Evolutionary conservation across 1,140 invertebrate genomes (phyloP).

Genomic region (Macrostomum lignano): DNA sequence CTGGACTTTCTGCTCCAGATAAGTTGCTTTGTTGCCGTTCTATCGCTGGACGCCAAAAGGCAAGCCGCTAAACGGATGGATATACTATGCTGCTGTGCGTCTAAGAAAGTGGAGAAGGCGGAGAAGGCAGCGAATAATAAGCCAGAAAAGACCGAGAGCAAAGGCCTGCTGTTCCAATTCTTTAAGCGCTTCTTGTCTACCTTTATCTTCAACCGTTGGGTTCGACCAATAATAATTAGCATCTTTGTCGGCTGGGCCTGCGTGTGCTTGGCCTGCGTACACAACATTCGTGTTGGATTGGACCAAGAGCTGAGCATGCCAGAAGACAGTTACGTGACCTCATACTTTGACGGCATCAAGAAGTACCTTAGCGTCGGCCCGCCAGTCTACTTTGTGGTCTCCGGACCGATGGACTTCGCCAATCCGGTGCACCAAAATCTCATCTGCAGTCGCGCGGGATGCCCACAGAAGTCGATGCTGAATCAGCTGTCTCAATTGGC

Average conservation of each 20-base stretch:
- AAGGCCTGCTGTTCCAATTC: too few species aligned
- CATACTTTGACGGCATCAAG: slow-evolving; percentile 45
- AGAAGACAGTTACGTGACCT: slow-evolving; percentile 49
- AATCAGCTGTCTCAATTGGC: slow-evolving; percentile 52
- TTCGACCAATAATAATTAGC: slow-evolving; percentile 8
- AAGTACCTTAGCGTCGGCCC: slow-evolving; percentile 49
- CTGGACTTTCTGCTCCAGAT: slow-evolving; percentile 86
- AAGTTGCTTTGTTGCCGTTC: slow-evolving; percentile 68
- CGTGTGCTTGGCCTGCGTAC: slow-evolving; percentile 49
- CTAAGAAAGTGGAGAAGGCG: too few species aligned
- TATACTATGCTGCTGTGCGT: too few species aligned
- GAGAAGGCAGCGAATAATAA: too few species aligned
- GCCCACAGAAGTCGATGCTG: slow-evolving; percentile 46
- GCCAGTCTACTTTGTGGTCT: slow-evolving; percentile 64
- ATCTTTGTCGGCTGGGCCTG: slow-evolving; percentile 69
- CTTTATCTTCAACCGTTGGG: not conserved
- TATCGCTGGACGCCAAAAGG: slow-evolving; percentile 54
- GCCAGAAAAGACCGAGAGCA: too few species aligned
- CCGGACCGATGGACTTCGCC: slow-evolving; percentile 42
- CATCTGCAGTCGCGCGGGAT: slow-evolving; percentile 43
- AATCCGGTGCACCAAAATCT: slow-evolving; percentile 37
- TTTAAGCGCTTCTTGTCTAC: too few species aligned
- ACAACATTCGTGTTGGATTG: slow-evolving; percentile 50
- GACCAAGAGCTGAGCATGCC: slow-evolving; percentile 67
- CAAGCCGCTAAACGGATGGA: too few species aligned